Percentiles rank a stretch among this genome's conserved stretches.
phyloP scores from a whole-genome alignment of 2,888 invertebrate genomes.

The Conomelus anceps region DNA sequence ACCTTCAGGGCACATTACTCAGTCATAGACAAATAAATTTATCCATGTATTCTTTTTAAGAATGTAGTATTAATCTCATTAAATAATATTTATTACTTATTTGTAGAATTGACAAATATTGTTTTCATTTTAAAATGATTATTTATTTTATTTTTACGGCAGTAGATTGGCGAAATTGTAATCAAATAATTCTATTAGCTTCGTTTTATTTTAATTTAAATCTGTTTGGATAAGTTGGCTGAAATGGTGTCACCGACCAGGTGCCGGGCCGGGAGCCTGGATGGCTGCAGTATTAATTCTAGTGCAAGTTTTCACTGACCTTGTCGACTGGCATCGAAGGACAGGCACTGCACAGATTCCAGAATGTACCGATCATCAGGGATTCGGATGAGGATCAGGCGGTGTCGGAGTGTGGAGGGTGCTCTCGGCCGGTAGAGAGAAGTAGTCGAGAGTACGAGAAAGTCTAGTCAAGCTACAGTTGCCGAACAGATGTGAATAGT shows the following conservation, averaged over 20 bases:
- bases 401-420: neutral
- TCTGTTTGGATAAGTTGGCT: too few species aligned
- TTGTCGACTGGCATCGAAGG: constrained; percentile 95
- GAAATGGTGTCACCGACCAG: neutral
- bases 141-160: too few species aligned
- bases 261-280: constrained; percentile 1
- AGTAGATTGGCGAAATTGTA: too few species aligned
- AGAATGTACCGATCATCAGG: constrained; percentile 90
- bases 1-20: too few species aligned
- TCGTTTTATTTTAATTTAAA: too few species aligned
- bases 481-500: neutral
- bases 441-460: neutral
- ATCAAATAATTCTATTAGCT: too few species aligned
- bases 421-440: neutral
- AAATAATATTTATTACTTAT: too few species aligned
- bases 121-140: too few species aligned
- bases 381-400: constrained; percentile 15
- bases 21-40: too few species aligned
- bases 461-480: neutral
- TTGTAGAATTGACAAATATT: too few species aligned
- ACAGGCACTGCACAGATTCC: constrained; percentile 94
- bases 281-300: neutral
- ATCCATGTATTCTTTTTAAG: too few species aligned
- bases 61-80: too few species aligned
- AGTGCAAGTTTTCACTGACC: constrained; percentile 49